phyloP scores from a whole-genome alignment of 2,888 invertebrate species.

The Ametastegia equiseti region DNA sequence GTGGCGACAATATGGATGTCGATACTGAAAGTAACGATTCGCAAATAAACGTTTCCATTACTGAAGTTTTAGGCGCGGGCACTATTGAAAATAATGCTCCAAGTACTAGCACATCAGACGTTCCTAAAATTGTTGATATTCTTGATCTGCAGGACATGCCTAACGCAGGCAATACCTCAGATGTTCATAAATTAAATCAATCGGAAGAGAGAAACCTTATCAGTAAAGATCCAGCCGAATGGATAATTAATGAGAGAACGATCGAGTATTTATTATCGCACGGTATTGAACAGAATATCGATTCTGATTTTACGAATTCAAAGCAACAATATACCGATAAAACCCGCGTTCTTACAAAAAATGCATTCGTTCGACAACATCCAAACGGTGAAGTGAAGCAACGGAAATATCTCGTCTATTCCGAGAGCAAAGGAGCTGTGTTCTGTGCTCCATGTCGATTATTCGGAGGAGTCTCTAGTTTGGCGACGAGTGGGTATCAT shows the following conservation, averaged over 20 bases:
- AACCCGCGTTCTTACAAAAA: constrained; percentile 18
- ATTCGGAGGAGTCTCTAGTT: constrained; percentile 23
- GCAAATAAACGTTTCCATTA: neutral
- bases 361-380: neutral
- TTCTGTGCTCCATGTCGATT: constrained; percentile 46
- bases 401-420: constrained; percentile 42
- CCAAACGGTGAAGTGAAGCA: constrained; percentile 40
- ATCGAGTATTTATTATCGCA: constrained; percentile 22
- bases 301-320: constrained; percentile 26
- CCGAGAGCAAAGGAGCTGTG: constrained; percentile 24
- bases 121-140: no score
- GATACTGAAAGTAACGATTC: neutral
- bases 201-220: constrained; percentile 3
- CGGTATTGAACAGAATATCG: constrained; percentile 30
- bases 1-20: constrained; percentile 22
- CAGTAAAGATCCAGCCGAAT: constrained; percentile 19
- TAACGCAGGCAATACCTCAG: constrained; percentile 12
- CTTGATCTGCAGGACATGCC: neutral
- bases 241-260: constrained; percentile 18
- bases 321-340: constrained; percentile 26
- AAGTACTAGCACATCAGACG: no score
- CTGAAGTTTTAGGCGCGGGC: neutral
- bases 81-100: no score
- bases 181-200: constrained; percentile 3
- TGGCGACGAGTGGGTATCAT: constrained; percentile 19